Conservation (phyloP, 2,797 vertebrate genomes). For the Lemur catta region DNA sequence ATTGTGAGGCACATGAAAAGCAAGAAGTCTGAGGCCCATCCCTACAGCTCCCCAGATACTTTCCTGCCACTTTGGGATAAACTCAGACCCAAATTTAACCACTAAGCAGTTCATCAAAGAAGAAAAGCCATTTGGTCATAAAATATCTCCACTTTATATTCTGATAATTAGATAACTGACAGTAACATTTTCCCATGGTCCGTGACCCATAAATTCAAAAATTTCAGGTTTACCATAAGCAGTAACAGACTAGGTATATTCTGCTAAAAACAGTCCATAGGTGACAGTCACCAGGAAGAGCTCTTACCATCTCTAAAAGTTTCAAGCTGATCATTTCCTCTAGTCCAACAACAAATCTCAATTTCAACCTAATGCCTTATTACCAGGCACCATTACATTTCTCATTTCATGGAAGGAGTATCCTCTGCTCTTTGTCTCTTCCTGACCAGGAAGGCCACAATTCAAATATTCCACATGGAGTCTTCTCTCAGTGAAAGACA, state of each 20-base stretch:
- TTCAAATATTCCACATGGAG: neutral
- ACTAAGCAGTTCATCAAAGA: neutral
- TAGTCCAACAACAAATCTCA: neutral
- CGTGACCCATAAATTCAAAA: neutral
- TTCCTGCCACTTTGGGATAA: neutral
- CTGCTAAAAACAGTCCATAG: neutral
- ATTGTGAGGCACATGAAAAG: neutral
- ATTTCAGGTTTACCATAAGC: neutral
- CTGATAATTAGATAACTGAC: neutral
- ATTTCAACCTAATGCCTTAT: neutral
- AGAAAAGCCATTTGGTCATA: neutral
- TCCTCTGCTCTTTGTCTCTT: neutral
- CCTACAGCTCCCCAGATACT: neutral
- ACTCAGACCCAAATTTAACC: neutral
- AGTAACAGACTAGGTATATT: neutral
- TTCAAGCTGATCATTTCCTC: neutral
- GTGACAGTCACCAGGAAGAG: neutral
- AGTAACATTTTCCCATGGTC: neutral
- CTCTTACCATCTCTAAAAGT: neutral
- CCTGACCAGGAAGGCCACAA: neutral
- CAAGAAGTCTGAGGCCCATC: neutral
- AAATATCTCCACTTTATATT: neutral
- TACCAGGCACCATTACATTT: neutral
- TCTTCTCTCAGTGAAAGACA: neutral
- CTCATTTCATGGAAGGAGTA: neutral